phyloP scores from a whole-genome alignment of 2,888 invertebrate species.

The Lochmaea capreae region DNA sequence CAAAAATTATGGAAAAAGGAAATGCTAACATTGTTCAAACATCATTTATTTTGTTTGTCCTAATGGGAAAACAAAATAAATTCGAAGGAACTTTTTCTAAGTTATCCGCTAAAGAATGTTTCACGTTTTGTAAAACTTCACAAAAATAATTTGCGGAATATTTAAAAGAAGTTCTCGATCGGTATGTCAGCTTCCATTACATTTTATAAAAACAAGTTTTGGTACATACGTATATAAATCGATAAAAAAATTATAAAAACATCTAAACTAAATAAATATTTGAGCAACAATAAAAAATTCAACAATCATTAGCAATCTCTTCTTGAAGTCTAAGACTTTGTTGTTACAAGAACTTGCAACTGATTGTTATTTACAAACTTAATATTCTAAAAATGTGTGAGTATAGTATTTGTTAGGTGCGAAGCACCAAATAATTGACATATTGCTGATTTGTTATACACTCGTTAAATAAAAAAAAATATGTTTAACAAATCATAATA shows the following conservation, averaged over 20 bases:
- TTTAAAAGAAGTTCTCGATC: conserved; percentile 37
- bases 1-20: conserved; percentile 52
- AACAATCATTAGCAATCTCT: conserved; percentile 7
- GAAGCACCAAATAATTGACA: conserved; percentile 56
- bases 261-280: conserved; percentile 47
- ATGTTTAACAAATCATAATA: conserved; percentile 50
- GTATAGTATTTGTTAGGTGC: conserved; percentile 41
- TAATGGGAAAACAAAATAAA: conserved; percentile 41
- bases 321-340: not conserved
- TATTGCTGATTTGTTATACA: conserved; percentile 54
- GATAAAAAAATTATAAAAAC: conserved; percentile 23
- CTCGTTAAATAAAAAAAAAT: conserved; percentile 38
- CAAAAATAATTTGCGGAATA: conserved; percentile 42
- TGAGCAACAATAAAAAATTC: conserved; percentile 52
- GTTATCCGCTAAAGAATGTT: conserved; percentile 29
- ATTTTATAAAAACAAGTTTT: conserved; percentile 38
- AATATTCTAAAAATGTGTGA: conserved; percentile 39
- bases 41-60: conserved; percentile 25
- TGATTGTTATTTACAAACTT: conserved; percentile 30
- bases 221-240: conserved; percentile 31
- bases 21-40: conserved; percentile 48
- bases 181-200: conserved; percentile 44
- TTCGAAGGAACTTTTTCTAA: conserved; percentile 28
- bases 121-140: conserved; percentile 43
- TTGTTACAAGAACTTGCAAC: not conserved